These are phyloP conservation scores for Drosophila santomea DNA, from an alignment of 1,140 invertebrate species.

Conservation along the genomic window DNA sequence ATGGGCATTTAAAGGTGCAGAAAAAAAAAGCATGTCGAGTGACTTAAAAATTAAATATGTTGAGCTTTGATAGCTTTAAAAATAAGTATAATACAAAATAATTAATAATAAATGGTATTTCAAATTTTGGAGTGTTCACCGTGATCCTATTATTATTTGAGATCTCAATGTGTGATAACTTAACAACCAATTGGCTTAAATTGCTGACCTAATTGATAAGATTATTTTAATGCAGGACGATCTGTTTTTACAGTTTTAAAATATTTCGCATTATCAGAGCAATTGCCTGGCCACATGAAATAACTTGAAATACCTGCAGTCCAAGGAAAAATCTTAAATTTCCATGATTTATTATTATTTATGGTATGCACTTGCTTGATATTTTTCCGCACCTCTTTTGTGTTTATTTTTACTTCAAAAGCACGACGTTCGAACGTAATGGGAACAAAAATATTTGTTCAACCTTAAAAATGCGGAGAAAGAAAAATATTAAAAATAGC, in stretches of 20 bases:
- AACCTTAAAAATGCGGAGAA: constrained; percentile 60
- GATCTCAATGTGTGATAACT: no score
- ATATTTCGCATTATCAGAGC: constrained; percentile 48
- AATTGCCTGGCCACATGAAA: constrained; percentile 19
- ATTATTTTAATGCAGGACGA: no score
- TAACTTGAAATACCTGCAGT: constrained; percentile 22
- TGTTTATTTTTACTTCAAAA: constrained; percentile 67
- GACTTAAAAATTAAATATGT: not conserved
- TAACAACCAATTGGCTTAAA: constrained; percentile 27
- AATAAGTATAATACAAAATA: not conserved
- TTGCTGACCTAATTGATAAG: constrained; percentile 52
- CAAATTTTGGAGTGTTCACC: no score
- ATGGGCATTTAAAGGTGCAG: not conserved
- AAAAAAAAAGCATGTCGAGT: not conserved
- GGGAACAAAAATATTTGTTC: constrained; percentile 54
- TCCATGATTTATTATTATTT: constrained; percentile 42
- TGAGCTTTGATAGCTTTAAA: no score
- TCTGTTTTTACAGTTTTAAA: constrained; percentile 9
- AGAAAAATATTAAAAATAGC: constrained; percentile 41
- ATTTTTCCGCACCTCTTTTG: constrained; percentile 11
- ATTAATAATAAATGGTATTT: not conserved
- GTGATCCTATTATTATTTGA: no score
- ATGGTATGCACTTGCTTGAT: constrained; percentile 35
- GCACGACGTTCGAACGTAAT: constrained; percentile 27
- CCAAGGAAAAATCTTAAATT: constrained; percentile 10